Percentiles rank a stretch among this genome's conserved stretches.
These are phyloP conservation scores for Siniperca undulata DNA, from an alignment of 2,797 vertebrate genomes.

Conservation along the genomic window DNA sequence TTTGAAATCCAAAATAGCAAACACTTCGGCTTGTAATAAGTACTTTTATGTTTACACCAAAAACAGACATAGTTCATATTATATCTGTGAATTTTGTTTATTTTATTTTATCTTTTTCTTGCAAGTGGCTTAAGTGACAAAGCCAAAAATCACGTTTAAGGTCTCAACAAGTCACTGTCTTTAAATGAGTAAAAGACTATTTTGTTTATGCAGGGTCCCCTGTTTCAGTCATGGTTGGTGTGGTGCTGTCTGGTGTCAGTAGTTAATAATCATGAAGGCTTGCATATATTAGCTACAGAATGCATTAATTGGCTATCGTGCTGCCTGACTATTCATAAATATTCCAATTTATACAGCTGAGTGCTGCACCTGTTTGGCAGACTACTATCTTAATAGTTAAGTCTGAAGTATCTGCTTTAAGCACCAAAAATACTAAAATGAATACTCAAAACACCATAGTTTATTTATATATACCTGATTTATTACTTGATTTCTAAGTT, in stretches of 20 bases:
- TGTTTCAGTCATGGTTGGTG: slow-evolving; percentile 17
- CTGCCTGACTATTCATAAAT: slow-evolving; percentile 32
- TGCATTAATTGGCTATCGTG: slow-evolving; percentile 49
- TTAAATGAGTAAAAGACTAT: slow-evolving; percentile 9
- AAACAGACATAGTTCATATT: no score
- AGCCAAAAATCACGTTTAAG: neutral
- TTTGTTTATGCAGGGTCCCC: slow-evolving; percentile 32
- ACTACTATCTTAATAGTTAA: neutral
- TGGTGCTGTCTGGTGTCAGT: slow-evolving; percentile 40
- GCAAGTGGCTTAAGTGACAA: neutral
- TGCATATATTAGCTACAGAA: slow-evolving; percentile 55
- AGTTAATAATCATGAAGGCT: slow-evolving; percentile 60
- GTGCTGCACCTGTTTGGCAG: slow-evolving; percentile 22
- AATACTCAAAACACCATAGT: neutral
- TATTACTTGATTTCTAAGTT: neutral
- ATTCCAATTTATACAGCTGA: slow-evolving; percentile 23
- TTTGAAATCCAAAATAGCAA: neutral
- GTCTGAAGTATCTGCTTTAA: neutral
- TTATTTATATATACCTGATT: neutral
- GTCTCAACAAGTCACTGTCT: neutral
- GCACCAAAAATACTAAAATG: neutral
- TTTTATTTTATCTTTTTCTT: neutral
- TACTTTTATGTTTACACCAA: neutral
- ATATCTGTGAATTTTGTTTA: neutral
- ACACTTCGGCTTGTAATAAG: neutral